These are phyloP conservation scores for Chaetoderma sp. DNA, from an alignment of 2,888 invertebrate species.

Conservation along the genomic window DNA sequence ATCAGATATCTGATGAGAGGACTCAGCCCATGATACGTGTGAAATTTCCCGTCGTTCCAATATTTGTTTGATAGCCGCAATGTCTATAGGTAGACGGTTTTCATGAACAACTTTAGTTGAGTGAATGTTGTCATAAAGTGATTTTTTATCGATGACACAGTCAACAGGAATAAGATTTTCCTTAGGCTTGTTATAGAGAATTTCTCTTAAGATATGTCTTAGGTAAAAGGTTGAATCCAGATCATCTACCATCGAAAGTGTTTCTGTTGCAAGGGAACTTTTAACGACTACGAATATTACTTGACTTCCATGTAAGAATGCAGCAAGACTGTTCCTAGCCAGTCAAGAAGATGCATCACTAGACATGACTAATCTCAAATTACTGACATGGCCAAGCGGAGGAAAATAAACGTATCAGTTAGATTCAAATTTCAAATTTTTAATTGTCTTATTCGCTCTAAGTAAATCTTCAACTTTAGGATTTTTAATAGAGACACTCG, in stretches of 20 bases:
- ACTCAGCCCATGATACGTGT: neutral
- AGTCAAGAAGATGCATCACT: slow-evolving; percentile 34
- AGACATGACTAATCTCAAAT: too few species aligned
- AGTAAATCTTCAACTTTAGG: neutral
- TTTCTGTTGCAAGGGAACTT: slow-evolving; percentile 36
- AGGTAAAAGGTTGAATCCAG: slow-evolving; percentile 30
- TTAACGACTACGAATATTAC: slow-evolving; percentile 34
- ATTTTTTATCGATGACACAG: slow-evolving; percentile 33
- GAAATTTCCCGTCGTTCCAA: slow-evolving; percentile 17
- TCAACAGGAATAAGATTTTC: slow-evolving; percentile 21
- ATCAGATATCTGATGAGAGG: neutral
- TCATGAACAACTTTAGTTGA: slow-evolving; percentile 33
- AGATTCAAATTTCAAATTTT: neutral
- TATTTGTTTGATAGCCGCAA: slow-evolving; percentile 33
- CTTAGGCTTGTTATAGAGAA: slow-evolving; percentile 2
- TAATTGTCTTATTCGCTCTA: neutral
- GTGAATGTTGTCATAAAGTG: slow-evolving; percentile 31
- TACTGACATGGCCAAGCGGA: neutral
- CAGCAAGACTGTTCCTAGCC: slow-evolving; percentile 17
- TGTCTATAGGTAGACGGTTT: slow-evolving; percentile 29
- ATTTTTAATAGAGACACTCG: neutral
- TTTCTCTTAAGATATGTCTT: slow-evolving; percentile 25
- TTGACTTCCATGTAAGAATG: slow-evolving; percentile 27
- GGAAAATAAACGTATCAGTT: neutral
- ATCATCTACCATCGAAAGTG: slow-evolving; percentile 29